Conservation (phyloP, 2,113 vertebrate species). For the Raja brachyura region DNA sequence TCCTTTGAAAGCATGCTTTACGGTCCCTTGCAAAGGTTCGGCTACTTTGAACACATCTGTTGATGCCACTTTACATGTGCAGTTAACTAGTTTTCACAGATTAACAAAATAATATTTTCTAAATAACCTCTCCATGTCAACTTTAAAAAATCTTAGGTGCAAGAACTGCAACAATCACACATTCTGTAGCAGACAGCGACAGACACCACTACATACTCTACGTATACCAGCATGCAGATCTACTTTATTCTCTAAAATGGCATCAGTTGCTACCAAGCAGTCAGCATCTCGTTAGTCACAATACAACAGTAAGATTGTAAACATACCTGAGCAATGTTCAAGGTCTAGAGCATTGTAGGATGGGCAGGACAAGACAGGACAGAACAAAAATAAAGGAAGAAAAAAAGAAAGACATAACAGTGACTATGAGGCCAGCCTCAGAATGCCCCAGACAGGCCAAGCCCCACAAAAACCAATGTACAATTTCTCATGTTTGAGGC, state of each 20-base stretch:
- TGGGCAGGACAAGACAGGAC: conserved; percentile 72
- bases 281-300: conserved; percentile 93
- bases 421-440: conserved; percentile 88
- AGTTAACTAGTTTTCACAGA: conserved; percentile 18
- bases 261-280: conserved; percentile 77
- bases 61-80: conserved; percentile 45
- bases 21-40: conserved; percentile 52
- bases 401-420: conserved; percentile 80
- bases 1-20: conserved; percentile 60
- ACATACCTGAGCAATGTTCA: conserved; percentile 99
- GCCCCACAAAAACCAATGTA: conserved; percentile 50
- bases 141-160: conserved; percentile 28
- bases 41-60: conserved; percentile 51
- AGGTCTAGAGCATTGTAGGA: conserved; percentile 97
- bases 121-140: conserved; percentile 36
- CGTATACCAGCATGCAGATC: conserved; percentile 81
- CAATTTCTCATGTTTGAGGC: conserved; percentile 58
- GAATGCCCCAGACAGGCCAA: conserved; percentile 72
- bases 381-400: conserved; percentile 75
- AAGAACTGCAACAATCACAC: conserved; percentile 33
- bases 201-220: conserved; percentile 74
- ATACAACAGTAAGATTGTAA: conserved; percentile 91
- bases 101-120: conserved; percentile 33
- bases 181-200: conserved; percentile 68
- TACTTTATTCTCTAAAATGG: conserved; percentile 69